Evolutionary conservation across 2,797 vertebrate genomes (phyloP), one percentile per base, ranked within the genome.

Genomic region (Sebastes vulpes): DNA sequence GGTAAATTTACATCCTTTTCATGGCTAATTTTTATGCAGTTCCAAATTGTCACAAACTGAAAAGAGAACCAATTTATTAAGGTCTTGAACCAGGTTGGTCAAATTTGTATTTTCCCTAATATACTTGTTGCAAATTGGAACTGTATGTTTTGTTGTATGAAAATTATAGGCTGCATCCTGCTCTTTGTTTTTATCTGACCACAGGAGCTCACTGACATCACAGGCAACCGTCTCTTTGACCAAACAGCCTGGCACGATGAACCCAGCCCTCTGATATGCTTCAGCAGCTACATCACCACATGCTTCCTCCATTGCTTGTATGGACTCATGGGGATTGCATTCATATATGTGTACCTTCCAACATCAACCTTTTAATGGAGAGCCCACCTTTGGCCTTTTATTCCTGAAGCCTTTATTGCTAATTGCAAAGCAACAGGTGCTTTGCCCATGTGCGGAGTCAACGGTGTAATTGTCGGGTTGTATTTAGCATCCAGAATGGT

Each of bases 391-490:
- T 68, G n/a, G 8, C 21, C n/a, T n/a, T 12, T 28, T 38, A 31
- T 50, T 61, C 23, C 25, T 31, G 5, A 23, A 73, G 31, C 21
- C 21, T 61, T 20, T 20, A 50, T 52, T 52, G 38, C 50, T 25
- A 48, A 46, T 57, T 63, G 42, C 56, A 77, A 71, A 71, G 70
- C 46, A 71, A 20, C 65, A 82, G 59, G 61, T 79, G 66, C 2
- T 84, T 68, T 50, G 20, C 6, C 54, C 7, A 21, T 57, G 28
- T 61, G 32, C 31, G 8, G 26, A 54, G 35, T 64, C 23, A 21
- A 3, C 5, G 11, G 3, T 64, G n/a, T 67, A 35, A 67, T 11
- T 68, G 64, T 7, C 1, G 2, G 4, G 38, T 25, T 54, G 25
- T 20, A 32, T 42, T 31, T n/a, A 25, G 38, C 3, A 56, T 20